Evolutionary conservation across 2,888 invertebrate species (phyloP), one percentile per base, ranked within the genome.

Genomic region (Dendrolimus pini): DNA sequence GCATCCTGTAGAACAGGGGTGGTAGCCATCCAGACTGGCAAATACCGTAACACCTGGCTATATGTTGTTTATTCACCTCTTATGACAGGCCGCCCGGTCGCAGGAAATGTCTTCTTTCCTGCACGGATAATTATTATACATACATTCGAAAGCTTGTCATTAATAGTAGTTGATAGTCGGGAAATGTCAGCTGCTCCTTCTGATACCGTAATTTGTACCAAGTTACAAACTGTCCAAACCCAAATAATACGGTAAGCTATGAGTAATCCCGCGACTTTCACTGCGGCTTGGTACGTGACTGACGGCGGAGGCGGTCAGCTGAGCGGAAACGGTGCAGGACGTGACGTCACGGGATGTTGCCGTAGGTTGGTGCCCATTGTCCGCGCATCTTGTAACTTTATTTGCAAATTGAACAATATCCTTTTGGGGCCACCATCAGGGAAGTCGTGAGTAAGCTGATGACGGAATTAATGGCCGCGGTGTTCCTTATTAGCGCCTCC

Each of bases 271-370:
- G 47, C 47, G 71, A 80, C 80, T 80, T 80, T 80, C 80, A 78
- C 80, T 80, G 71, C 56, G 63, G 57, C 60, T 47, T 30, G 3
- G 64, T 66, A 75, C 78, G 77, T 77, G 77, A 73, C 71, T 67
- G 71, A 69, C 72, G 57, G 66, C 62, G 62, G 70, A 70, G 65
- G 65, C 66, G 69, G 74, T 81, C 89, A 88, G 88, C 89, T 87
- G 87, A 78, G 78, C 83, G 88, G 85, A 85, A 83, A 70, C 77
- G 72, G 47, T 47, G 47, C 47, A 47, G 47, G 88, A 89, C 75
- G 74, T 89, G 89, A 88, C 87, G 87, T 82, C 85, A 84, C 74
- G 79, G 80, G 79, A 79, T 74, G 82, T 82, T 82, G 76, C 72
- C 76, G 77, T 80, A 82, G 78, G 77, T 71, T 78, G 53, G 14